These are phyloP conservation scores for Choristoneura rosaceana DNA, from an alignment of 2,888 invertebrate species.

Conservation along the genomic window DNA sequence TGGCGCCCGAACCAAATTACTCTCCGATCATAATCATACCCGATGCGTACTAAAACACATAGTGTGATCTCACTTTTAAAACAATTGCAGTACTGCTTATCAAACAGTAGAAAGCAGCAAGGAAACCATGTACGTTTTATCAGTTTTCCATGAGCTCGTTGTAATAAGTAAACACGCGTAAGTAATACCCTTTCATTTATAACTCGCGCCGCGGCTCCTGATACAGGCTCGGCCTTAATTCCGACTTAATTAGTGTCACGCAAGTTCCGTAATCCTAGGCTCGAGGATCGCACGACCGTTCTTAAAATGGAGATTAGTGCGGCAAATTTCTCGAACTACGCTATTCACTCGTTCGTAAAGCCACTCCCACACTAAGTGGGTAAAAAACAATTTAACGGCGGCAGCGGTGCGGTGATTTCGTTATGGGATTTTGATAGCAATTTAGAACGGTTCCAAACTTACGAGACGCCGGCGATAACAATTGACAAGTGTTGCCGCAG, in stretches of 20 bases:
- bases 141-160: slow-evolving; percentile 56
- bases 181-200: slow-evolving; percentile 84
- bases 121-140: slow-evolving; percentile 49
- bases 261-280: slow-evolving; percentile 85
- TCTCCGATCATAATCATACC: slow-evolving; percentile 19
- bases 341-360: slow-evolving; percentile 73
- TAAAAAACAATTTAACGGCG: slow-evolving; percentile 38
- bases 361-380: slow-evolving; percentile 61
- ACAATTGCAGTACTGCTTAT: not conserved
- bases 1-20: slow-evolving; percentile 22
- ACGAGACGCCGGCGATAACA: not conserved
- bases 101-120: not conserved
- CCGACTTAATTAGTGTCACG: slow-evolving; percentile 85
- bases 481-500: not conserved
- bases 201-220: slow-evolving; percentile 81
- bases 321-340: slow-evolving; percentile 83
- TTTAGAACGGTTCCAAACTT: slow-evolving; percentile 23
- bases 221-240: slow-evolving; percentile 83
- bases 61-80: not conserved
- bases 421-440: slow-evolving; percentile 32
- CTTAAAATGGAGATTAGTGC: slow-evolving; percentile 85
- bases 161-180: slow-evolving; percentile 73
- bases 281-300: slow-evolving; percentile 81
- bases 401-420: slow-evolving; percentile 46
- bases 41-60: not conserved